Evolutionary conservation across 2,797 vertebrate genomes (phyloP).

Genomic region (Enteromius viviparus): DNA sequence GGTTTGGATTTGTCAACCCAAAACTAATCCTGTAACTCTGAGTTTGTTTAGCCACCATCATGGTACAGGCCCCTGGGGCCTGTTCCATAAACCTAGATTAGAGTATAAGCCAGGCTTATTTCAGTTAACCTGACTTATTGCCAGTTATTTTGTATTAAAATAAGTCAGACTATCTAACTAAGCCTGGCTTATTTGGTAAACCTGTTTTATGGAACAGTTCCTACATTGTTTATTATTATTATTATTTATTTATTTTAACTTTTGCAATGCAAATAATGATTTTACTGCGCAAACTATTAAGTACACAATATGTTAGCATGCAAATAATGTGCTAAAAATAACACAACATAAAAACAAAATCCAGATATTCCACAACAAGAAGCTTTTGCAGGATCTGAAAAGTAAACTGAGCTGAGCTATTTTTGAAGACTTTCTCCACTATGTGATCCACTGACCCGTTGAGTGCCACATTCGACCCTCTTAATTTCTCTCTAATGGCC

Average conservation of each 20-base stretch:
- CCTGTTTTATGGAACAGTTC: too few relatives aligned
- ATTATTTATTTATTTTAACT: background rate
- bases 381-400: background rate
- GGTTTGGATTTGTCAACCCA: too few relatives aligned
- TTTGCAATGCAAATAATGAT: background rate
- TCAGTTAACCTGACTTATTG: too few relatives aligned
- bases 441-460: conserved; percentile 18
- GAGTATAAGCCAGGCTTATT: too few relatives aligned
- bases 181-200: too few relatives aligned
- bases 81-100: too few relatives aligned
- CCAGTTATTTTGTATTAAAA: too few relatives aligned
- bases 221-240: too few relatives aligned
- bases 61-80: too few relatives aligned
- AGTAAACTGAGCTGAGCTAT: background rate
- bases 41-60: too few relatives aligned
- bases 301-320: background rate
- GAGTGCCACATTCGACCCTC: background rate
- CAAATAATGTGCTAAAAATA: background rate
- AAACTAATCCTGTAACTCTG: too few relatives aligned
- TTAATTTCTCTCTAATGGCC: conserved; percentile 20
- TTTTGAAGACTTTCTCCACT: background rate
- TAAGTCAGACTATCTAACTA: too few relatives aligned
- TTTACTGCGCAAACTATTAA: background rate
- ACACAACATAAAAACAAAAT: background rate
- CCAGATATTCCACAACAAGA: background rate